phyloP scores from a whole-genome alignment of 2,888 invertebrate species.

The Timema podura region DNA sequence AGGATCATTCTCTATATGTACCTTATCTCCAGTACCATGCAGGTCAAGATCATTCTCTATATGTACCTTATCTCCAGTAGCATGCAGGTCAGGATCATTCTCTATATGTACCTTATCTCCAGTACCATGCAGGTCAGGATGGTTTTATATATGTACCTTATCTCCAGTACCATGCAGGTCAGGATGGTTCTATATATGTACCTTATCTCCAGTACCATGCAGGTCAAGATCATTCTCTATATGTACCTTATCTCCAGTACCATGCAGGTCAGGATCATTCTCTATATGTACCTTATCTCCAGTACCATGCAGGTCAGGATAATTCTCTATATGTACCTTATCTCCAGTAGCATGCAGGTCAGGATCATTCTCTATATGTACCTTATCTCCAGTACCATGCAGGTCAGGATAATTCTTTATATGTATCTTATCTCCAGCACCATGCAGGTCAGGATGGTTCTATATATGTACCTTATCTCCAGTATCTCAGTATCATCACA shows the following conservation, averaged over 20 bases:
- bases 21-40: conserved; percentile 67
- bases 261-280: conserved; percentile 47
- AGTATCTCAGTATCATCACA: no score
- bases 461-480: no score
- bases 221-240: conserved; percentile 37
- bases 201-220: conserved; percentile 67
- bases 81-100: conserved; percentile 47
- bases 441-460: conserved; percentile 47
- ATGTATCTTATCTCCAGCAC: conserved; percentile 60
- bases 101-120: conserved; percentile 58
- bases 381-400: conserved; percentile 67
- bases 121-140: conserved; percentile 50
- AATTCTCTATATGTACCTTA: conserved; percentile 43
- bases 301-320: conserved; percentile 50
- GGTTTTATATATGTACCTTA: conserved; percentile 43
- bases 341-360: conserved; percentile 63
- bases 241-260: conserved; percentile 60
- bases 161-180: conserved; percentile 63
- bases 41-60: conserved; percentile 37
- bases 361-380: background rate
- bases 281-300: conserved; percentile 58
- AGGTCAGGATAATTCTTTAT: conserved; percentile 37
- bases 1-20: background rate
- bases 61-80: conserved; percentile 60
- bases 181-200: background rate